Evolutionary conservation across 1,140 invertebrate genomes (phyloP).

Genomic region (Apolygus lucorum): DNA sequence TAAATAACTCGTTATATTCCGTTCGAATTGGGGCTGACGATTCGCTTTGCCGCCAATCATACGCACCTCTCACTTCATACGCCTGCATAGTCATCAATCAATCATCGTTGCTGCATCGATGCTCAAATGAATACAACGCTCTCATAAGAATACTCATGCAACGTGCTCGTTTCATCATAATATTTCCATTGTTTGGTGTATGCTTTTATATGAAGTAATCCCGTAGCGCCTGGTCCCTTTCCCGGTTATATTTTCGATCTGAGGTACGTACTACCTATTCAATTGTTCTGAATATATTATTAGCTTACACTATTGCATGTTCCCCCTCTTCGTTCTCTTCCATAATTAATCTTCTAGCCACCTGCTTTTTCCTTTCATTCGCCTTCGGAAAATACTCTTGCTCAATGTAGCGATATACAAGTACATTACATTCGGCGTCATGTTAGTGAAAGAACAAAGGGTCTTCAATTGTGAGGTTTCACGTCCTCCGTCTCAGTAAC

Average conservation of each 20-base stretch:
- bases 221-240: too few relatives aligned
- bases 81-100: neutral
- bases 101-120: neutral
- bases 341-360: neutral
- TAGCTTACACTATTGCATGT: slow-evolving; percentile 6
- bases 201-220: too few relatives aligned
- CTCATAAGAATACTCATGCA: too few relatives aligned
- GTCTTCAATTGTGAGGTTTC: neutral
- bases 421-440: neutral
- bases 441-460: neutral
- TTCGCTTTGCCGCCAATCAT: neutral
- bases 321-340: neutral
- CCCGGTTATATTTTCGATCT: too few relatives aligned
- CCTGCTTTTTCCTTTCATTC: neutral
- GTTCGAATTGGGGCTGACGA: neutral
- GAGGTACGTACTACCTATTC: neutral
- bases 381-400: neutral
- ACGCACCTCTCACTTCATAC: neutral
- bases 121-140: neutral
- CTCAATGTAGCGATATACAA: neutral
- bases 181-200: too few relatives aligned
- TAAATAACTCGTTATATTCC: neutral
- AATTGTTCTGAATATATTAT: slow-evolving; percentile 2
- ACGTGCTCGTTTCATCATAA: too few relatives aligned
- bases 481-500: neutral